Evolutionary conservation across 2,113 vertebrate genomes (phyloP).

Genomic region (Elephas maximus): DNA sequence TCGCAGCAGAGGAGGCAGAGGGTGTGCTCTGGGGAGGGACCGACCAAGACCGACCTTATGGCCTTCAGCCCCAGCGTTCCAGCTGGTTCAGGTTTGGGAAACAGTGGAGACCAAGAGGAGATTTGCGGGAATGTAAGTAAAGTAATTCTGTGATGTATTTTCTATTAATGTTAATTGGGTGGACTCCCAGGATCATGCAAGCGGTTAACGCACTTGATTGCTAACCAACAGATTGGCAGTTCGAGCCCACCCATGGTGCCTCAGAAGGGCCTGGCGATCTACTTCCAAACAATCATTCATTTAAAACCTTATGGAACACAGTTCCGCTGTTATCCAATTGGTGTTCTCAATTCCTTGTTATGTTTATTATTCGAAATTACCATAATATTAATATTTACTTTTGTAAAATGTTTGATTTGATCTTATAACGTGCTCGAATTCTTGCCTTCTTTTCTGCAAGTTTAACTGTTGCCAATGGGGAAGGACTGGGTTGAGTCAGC

Average conservation of each 20-base stretch:
- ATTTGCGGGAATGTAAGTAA: conserved; percentile 71
- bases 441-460: background rate
- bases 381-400: background rate
- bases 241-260: background rate
- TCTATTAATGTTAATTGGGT: background rate
- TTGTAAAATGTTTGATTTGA: background rate
- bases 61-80: conserved; percentile 79
- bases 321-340: background rate
- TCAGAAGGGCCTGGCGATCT: background rate
- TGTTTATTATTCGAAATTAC: background rate
- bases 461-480: background rate
- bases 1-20: conserved; percentile 68
- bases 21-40: conserved; percentile 74
- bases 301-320: too few relatives aligned
- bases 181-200: background rate
- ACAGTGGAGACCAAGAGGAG: conserved; percentile 18
- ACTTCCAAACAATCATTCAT: background rate
- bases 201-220: background rate
- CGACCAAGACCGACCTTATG: conserved; percentile 82
- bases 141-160: background rate
- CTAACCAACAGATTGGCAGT: background rate
- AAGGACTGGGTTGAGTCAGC: background rate
- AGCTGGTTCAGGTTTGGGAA: conserved; percentile 50
- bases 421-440: background rate
- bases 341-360: background rate